Evolutionary conservation across 2,113 vertebrate species (phyloP), one percentile per base, ranked within the genome.

Genomic region (Montifringilla adamsi): DNA sequence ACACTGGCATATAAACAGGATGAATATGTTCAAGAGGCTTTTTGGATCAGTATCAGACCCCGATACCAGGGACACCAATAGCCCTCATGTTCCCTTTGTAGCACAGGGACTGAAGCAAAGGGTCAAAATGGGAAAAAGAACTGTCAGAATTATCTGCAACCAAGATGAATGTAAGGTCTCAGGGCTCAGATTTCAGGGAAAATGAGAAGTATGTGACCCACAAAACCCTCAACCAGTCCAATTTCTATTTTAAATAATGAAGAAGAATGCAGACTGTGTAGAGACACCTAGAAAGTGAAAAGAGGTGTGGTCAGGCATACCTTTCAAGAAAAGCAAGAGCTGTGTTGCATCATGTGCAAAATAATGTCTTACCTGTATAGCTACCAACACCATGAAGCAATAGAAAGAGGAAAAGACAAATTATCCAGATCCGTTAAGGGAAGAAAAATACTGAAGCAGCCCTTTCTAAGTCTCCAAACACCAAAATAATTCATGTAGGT

Each of bases 281-380:
- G 60, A 77, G 86, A 84, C 37, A 94, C 37, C 62, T 94, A 86
- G 73, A 95, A 95, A 80, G 46, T 37, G 17, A 85, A 62, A 89
- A 93, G 60, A 89, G 15, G 49, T 84, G 33, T 35, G 39, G 43
- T 49, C 26, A 1, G 56, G 80, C 88, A 44, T 47, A 94, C n/a
- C 56, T 87, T 89, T 77, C 80, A 93, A 86, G 68, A 96, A 94
- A 93, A 95, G 46, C 73, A 93, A 90, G 76, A 78, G 53, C 30
- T 26, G 24, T 46, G 39, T 88, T 86, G 82, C 56, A 84, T 95
- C 82, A 80, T 4, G 15, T 64, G 52, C 68, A 90, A 95, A 90
- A 94, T 77, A 93, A 75, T 53, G 37, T 19, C 49, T 84, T 78
- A 62, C 41, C 41, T 58, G 22, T 41, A 52, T 6, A 90, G 43